Base-by-base conservation (phyloP, 2,888 invertebrate species). In the Sarcophaga carnaria region DNA sequence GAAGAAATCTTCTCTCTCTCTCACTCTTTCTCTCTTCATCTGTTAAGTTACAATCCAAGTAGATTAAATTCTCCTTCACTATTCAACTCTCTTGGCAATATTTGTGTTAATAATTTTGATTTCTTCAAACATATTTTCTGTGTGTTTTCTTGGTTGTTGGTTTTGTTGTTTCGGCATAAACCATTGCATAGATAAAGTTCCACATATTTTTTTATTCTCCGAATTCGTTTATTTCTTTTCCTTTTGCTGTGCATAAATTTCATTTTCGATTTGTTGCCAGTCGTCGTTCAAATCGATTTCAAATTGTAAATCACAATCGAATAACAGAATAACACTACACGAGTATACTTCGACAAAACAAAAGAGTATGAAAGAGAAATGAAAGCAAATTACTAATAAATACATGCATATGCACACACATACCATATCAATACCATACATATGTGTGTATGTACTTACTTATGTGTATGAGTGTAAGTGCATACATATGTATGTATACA, bases 311-410 rank as follows among this genome's bases (percentile, higher is more conserved):
- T 79, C 79, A 79, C 63, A 78, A 78, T 62, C 59, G 77, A 77
- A 66, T 72, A 70, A 59, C 60, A 37, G 77, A 20, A 37, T 37
- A 54, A 54, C 12, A 54, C 54, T 62, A n/a, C 10, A 20, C 14
- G 62, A 83, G 72, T 37, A 37, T 37, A 60, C 66, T 37, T 37
- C 37, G 54, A 54, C 1, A 54, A 54, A 54, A 17, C 5, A 54
- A 54, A 54, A 54, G 17, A 2, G 17, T 1, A 59, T 78, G 3
- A n/a, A n/a, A 63, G 72, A 72, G 62, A 84, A 70, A 71, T 76
- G 74, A 84, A 79, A 62, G 54, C 66, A 80, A 71, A 84, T 84
- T 76, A 84, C 84, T 80, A 80, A 84, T 76, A 80, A 49, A 14
- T 11, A 49, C 22, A 3, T 11, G 1, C 17, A 64, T 64, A 71